Conservation (phyloP, 2,113 vertebrate genomes). For the Sisor rabdophorus region DNA sequence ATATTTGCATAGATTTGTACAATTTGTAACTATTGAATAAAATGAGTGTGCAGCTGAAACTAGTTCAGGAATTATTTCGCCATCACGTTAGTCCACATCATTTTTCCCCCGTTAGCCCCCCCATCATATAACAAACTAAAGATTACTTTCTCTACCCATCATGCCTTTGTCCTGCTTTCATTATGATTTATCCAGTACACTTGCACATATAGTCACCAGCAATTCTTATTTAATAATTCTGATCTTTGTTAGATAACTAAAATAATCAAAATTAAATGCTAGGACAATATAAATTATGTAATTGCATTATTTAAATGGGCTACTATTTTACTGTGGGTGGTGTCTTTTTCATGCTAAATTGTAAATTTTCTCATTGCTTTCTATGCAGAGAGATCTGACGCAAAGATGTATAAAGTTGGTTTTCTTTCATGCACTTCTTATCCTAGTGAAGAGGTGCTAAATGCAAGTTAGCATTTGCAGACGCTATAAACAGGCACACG, state of each 20-base stretch:
- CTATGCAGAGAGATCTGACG: not conserved
- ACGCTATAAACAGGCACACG: conserved; percentile 25
- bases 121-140: conserved; percentile 35
- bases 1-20: not conserved
- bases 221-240: not conserved
- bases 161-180: conserved; percentile 46
- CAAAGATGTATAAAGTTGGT: not conserved
- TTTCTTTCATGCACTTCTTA: not conserved
- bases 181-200: not conserved
- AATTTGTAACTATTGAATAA: conserved; percentile 41
- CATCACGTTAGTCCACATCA: conserved; percentile 49
- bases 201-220: not conserved
- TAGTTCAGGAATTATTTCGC: conserved; percentile 57
- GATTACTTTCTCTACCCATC: conserved; percentile 47
- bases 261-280: not conserved
- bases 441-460: conserved; percentile 18
- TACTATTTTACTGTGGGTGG: not conserved
- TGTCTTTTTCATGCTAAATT: not conserved
- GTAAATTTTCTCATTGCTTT: not conserved
- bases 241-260: not conserved
- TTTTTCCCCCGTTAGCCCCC: too few relatives aligned
- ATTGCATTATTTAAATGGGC: not conserved
- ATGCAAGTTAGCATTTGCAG: conserved; percentile 28
- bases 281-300: not conserved
- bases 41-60: conserved; percentile 72